A percentile compares a stretch with the other conserved stretches of the same genome.
Evolutionary conservation across 2,797 vertebrate genomes (phyloP).

Genomic region (Sarcoramphus papa): DNA sequence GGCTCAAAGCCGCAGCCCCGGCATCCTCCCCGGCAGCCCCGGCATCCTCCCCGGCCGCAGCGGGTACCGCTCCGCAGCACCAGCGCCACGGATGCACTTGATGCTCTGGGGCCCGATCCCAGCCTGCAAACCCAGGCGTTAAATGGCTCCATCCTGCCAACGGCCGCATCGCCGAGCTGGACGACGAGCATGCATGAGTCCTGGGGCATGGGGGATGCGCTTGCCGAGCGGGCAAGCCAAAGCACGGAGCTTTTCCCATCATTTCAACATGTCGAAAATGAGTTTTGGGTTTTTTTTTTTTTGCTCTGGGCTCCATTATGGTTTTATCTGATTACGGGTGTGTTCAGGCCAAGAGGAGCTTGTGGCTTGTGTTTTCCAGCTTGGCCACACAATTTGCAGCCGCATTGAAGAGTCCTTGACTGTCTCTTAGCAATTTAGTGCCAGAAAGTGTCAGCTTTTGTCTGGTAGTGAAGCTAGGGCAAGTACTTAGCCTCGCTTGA

Average conservation of each 20-base stretch:
- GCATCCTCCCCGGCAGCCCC: neutral
- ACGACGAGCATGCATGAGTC: conserved; percentile 60
- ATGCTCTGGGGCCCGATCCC: conserved; percentile 58
- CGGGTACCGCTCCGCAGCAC: neutral
- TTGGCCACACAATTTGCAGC: conserved; percentile 76
- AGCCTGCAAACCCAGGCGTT: conserved; percentile 65
- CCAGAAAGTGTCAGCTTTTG: conserved; percentile 74
- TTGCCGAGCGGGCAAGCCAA: neutral
- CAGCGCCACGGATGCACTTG: neutral
- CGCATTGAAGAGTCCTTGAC: conserved; percentile 68
- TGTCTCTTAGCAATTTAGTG: conserved; percentile 61
- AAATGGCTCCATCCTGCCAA: conserved; percentile 60
- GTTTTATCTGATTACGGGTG: conserved; percentile 71
- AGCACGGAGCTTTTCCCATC: neutral
- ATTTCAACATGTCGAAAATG: neutral
- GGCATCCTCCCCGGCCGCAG: neutral
- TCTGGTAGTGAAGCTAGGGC: conserved; percentile 68
- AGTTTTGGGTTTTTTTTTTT: too few species aligned
- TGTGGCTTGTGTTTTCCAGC: conserved; percentile 76
- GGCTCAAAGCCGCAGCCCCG: neutral
- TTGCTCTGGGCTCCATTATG: conserved; percentile 70
- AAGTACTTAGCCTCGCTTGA: conserved; percentile 18
- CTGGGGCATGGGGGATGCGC: conserved; percentile 35
- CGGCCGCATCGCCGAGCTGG: neutral
- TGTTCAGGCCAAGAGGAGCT: conserved; percentile 78